A percentile compares a stretch with the other conserved stretches of the same genome.
These are phyloP conservation scores for Solen grandis DNA, from an alignment of 1,140 invertebrate species.

Conservation along the genomic window DNA sequence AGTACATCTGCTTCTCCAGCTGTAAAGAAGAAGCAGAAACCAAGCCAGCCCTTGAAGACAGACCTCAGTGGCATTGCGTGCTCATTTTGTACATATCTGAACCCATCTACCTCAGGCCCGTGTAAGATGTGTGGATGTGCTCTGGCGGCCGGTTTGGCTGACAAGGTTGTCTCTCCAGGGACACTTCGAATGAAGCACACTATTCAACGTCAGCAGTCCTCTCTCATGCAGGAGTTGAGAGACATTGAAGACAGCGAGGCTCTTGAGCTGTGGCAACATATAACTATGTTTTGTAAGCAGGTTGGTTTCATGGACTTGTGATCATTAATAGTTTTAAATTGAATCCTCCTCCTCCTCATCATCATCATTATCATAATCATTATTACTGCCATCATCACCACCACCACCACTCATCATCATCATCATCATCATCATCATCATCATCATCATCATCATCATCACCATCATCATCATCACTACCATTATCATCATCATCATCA, in stretches of 20 bases:
- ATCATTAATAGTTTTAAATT: too few species aligned
- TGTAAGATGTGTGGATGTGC: conserved; percentile 65
- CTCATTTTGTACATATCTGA: conserved; percentile 82
- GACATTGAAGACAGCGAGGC: conserved; percentile 91
- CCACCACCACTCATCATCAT: too few species aligned
- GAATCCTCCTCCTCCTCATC: too few species aligned
- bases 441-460: too few species aligned
- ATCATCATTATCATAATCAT: too few species aligned
- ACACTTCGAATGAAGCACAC: conserved; percentile 44
- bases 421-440: too few species aligned
- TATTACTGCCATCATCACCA: too few species aligned
- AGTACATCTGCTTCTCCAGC: too few species aligned
- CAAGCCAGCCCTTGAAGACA: too few species aligned
- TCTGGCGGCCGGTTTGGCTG: neutral
- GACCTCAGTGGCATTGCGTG: conserved; percentile 86
- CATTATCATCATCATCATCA: too few species aligned
- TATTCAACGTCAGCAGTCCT: conserved; percentile 86
- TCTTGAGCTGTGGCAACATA: conserved; percentile 90
- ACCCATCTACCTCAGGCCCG: conserved; percentile 41
- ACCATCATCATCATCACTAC: neutral
- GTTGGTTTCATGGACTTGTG: too few species aligned
- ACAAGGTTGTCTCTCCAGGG: neutral
- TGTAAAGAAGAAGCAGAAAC: too few species aligned
- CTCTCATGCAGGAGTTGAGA: conserved; percentile 91
- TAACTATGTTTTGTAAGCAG: conserved; percentile 90